A percentile compares a stretch with the other conserved stretches of the same genome.
phyloP scores from a whole-genome alignment of 2,888 invertebrate genomes.

The Drosophila nr. perissopoda region DNA sequence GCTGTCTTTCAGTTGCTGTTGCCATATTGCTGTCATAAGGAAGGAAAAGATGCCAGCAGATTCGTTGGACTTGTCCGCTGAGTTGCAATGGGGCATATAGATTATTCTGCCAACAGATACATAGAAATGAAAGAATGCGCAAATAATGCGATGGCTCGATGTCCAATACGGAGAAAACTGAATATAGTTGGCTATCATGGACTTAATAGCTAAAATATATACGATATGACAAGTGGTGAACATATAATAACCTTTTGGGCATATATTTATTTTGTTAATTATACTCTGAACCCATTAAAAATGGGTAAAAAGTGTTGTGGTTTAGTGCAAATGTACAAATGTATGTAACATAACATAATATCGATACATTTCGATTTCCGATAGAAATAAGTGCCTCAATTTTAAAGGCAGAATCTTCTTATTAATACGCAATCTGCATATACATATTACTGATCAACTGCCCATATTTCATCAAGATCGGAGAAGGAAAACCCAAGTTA shows the following conservation, averaged over 20 bases:
- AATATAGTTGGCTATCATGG: not conserved
- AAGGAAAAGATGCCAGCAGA: slow-evolving; percentile 24
- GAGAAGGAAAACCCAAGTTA: too few species aligned
- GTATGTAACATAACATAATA: too few species aligned
- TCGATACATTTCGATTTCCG: too few species aligned
- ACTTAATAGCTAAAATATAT: not conserved
- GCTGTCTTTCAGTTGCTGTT: slow-evolving; percentile 8
- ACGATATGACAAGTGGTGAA: not conserved
- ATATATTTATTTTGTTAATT: not conserved
- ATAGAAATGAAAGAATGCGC: slow-evolving; percentile 20
- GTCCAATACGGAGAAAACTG: slow-evolving; percentile 17
- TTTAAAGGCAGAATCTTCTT: too few species aligned
- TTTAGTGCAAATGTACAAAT: too few species aligned
- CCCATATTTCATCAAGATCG: too few species aligned
- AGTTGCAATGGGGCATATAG: slow-evolving; percentile 20
- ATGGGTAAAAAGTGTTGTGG: too few species aligned
- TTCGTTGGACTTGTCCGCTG: slow-evolving; percentile 20
- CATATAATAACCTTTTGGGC: not conserved
- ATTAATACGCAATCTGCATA: too few species aligned
- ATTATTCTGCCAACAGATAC: slow-evolving; percentile 29
- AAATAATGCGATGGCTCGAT: slow-evolving; percentile 32
- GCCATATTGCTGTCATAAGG: slow-evolving; percentile 33
- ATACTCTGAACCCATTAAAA: too few species aligned
- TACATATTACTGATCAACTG: too few species aligned
- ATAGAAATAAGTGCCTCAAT: too few species aligned